Percentiles rank a stretch among this genome's conserved stretches.
These are phyloP conservation scores for Gadus chalcogrammus DNA, from an alignment of 2,113 vertebrate species.

Conservation along the genomic window DNA sequence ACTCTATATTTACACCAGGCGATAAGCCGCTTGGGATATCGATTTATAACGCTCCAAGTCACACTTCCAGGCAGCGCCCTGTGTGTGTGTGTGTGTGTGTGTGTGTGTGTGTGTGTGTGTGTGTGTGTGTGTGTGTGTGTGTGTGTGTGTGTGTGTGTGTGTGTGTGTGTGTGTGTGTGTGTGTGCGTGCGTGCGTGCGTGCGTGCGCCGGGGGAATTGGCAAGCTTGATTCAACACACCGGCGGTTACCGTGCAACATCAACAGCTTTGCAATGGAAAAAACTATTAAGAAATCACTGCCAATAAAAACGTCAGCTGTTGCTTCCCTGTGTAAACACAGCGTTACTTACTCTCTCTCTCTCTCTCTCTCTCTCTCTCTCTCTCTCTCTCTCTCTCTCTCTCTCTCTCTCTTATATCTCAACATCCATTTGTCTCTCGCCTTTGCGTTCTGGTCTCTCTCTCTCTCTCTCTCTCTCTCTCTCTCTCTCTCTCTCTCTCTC, in stretches of 20 bases:
- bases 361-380: constrained; percentile 2
- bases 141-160: background rate
- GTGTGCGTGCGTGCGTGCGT: background rate
- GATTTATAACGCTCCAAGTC: no score
- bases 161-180: background rate
- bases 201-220: background rate
- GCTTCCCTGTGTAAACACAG: constrained; percentile 37
- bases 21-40: no score
- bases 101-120: background rate
- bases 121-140: background rate
- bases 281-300: constrained; percentile 28
- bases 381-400: constrained; percentile 11
- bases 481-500: background rate
- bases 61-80: background rate
- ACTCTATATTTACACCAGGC: no score
- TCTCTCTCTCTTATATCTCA: background rate
- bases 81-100: background rate
- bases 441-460: background rate
- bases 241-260: constrained; percentile 21
- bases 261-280: constrained; percentile 22
- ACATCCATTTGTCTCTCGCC: background rate
- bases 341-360: constrained; percentile 8
- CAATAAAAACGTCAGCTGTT: constrained; percentile 40
- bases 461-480: background rate
- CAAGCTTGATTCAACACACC: constrained; percentile 10